A percentile compares a stretch with the other conserved stretches of the same genome.
Evolutionary conservation across 1,140 invertebrate genomes (phyloP).

Genomic region (Luehdorfia chinensis): DNA sequence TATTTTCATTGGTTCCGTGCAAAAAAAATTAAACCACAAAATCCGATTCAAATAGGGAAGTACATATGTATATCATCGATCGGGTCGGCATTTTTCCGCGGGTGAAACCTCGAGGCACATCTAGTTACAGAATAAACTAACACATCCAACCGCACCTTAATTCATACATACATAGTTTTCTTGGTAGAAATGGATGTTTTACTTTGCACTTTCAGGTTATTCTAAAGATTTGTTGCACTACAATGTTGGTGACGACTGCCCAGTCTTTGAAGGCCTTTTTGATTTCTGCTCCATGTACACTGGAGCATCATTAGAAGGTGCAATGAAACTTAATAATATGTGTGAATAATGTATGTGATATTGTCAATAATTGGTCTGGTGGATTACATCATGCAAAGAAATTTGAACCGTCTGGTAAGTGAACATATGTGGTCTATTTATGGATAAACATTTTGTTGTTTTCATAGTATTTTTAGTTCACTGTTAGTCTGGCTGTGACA

Average conservation of each 20-base stretch:
- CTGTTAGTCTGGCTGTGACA: no score
- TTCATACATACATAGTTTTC: no score
- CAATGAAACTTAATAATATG: conserved; percentile 96
- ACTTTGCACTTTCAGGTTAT: conserved; percentile 83
- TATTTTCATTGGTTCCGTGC: no score
- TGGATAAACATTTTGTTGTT: conserved; percentile 9
- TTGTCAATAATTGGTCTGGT: conserved; percentile 99
- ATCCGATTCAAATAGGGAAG: no score
- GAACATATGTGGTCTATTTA: conserved; percentile 3
- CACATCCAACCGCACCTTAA: no score
- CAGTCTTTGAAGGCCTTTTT: conserved; percentile 98
- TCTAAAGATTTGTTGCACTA: conserved; percentile 96
- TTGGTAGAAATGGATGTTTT: no score
- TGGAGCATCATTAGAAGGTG: conserved; percentile 87
- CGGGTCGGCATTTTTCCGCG: no score
- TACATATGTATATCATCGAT: no score
- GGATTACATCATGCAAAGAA: conserved; percentile 99
- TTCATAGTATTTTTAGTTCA: conserved; percentile 2
- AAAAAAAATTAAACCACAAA: no score
- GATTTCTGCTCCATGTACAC: conserved; percentile 98
- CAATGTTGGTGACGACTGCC: conserved; percentile 99
- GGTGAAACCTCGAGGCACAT: no score
- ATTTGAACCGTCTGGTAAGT: conserved; percentile 92
- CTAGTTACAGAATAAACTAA: no score
- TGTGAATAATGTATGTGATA: conserved; percentile 95